Conservation (phyloP, 2,113 vertebrate species). For the Semnornis frantzii region DNA sequence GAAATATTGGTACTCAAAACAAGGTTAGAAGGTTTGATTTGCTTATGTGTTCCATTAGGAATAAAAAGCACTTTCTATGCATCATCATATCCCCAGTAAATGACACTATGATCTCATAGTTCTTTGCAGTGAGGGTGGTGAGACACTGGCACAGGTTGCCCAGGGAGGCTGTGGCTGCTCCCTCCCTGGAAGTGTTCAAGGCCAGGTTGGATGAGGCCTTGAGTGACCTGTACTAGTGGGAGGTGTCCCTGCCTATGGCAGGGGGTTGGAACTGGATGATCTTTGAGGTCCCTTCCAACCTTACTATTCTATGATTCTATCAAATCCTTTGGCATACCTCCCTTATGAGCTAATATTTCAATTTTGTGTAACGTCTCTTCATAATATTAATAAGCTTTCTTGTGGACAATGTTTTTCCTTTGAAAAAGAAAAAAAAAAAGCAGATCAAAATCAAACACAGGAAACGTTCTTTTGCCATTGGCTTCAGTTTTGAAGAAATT, state of each 20-base stretch:
- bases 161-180: too few relatives aligned
- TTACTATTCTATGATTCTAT: too few relatives aligned
- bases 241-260: too few relatives aligned
- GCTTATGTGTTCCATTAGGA: background rate
- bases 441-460: background rate
- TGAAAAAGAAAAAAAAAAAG: too few relatives aligned
- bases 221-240: too few relatives aligned
- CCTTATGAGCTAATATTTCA: background rate
- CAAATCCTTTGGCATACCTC: background rate
- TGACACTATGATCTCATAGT: background rate
- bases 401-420: background rate
- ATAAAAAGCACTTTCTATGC: background rate
- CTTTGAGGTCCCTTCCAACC: too few relatives aligned
- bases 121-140: too few relatives aligned
- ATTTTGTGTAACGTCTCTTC: background rate
- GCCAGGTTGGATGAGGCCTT: too few relatives aligned
- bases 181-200: too few relatives aligned
- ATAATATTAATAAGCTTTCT: background rate
- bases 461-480: background rate
- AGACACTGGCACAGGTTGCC: too few relatives aligned
- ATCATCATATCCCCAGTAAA: background rate
- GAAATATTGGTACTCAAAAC: background rate
- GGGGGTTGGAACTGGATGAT: too few relatives aligned
- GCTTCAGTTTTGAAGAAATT: background rate
- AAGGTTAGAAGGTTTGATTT: background rate